These are phyloP conservation scores for Rhynchophorus ferrugineus DNA, from an alignment of 1,140 invertebrate species.

Conservation along the genomic window DNA sequence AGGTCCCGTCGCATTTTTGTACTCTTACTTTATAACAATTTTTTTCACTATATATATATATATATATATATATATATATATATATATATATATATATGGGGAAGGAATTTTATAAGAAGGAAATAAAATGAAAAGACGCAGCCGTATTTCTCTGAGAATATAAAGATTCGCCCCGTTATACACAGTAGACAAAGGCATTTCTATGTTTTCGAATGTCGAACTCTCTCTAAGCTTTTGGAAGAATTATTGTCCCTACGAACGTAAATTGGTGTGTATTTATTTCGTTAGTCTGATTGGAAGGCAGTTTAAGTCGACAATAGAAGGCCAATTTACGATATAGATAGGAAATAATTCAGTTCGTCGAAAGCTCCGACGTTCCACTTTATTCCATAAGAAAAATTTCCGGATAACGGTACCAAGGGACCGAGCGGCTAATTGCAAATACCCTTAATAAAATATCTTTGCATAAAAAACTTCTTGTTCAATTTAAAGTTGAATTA, in stretches of 20 bases:
- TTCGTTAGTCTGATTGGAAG: conserved; percentile 19
- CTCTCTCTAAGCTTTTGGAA: conserved; percentile 4
- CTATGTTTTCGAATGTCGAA: neutral
- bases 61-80: too few relatives aligned
- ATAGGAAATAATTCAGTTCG: conserved; percentile 17
- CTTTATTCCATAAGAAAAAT: conserved; percentile 3
- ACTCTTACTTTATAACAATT: too few relatives aligned
- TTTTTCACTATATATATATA: too few relatives aligned
- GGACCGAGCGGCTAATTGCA: neutral
- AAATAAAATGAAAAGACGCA: neutral
- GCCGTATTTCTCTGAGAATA: neutral
- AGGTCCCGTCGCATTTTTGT: too few relatives aligned
- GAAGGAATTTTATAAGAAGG: neutral
- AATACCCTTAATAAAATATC: neutral
- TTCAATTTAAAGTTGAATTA: too few relatives aligned
- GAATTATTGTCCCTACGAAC: conserved; percentile 9
- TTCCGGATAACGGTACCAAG: neutral
- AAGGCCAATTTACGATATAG: conserved; percentile 18
- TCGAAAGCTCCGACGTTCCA: neutral
- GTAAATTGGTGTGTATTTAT: conserved; percentile 20
- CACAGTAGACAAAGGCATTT: neutral
- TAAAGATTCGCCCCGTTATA: too few relatives aligned
- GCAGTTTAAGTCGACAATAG: conserved; percentile 18
- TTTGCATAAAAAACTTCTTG: too few relatives aligned
- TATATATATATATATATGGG: too few relatives aligned